Base-by-base conservation (phyloP, 2,797 vertebrate species). In the Ptychobarbus kaznakovi region DNA sequence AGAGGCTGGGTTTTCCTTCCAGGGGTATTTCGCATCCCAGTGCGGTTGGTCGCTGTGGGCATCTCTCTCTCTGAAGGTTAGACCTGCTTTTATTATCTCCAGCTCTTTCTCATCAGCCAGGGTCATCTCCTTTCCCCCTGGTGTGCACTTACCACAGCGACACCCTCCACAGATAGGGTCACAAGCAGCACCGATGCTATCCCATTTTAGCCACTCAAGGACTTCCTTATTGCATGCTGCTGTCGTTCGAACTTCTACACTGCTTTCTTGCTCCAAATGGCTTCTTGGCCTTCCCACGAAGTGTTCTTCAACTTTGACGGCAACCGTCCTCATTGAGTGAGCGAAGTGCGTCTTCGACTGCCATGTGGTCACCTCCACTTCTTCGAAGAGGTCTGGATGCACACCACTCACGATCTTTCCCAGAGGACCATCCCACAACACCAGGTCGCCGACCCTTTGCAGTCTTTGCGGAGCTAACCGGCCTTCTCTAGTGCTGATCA, bases 41-140 rank as follows among this genome's bases (percentile, higher is more conserved):
- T 84, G 82, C 1, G 49, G 49, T 4, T 51, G 49, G 49, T 51
- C 5, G 4, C 49, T 79, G 65, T 85, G 66, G 7, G 22, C n/a
- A n/a, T n/a, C n/a, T n/a, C n/a, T n/a, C n/a, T n/a, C n/a, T n/a
- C n/a, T n/a, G n/a, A n/a, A n/a, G 6, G 80, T 86, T 25, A 88
- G 68, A 20, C 87, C 87, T 44, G 49, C 66, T n/a, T 46, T 88
- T 65, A 86, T 75, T 9, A 85, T 18, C 10, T 85, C 78, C 18
- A 87, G 79, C 10, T 82, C 61, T 42, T 6, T n/a, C n/a, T 87
- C 83, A 6, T 87, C 86, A 22, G 61, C 63, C 2, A 87, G 74
- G 4, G 83, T 77, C 58, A 87, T 85, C 35, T 87, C 63, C 12
- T 85, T 85, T 4, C 73, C 53, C 20, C 78, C 78, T 3, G 78